phyloP scores from a whole-genome alignment of 2,888 invertebrate genomes.

The Euplagia quadripunctaria region DNA sequence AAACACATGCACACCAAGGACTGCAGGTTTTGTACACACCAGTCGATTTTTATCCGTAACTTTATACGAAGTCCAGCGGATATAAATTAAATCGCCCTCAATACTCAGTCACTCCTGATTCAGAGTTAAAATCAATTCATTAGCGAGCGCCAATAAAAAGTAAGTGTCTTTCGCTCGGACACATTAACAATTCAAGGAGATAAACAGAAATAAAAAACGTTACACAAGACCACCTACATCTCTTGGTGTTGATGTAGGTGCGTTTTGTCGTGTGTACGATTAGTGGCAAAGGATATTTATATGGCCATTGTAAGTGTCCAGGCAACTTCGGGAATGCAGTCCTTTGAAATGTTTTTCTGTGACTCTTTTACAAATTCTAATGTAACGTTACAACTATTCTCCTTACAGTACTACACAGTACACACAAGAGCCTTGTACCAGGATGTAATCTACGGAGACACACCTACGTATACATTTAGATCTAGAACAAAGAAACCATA shows the following conservation, averaged over 20 bases:
- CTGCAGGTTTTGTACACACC: conserved; percentile 15
- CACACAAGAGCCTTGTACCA: background rate
- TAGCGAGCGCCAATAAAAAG: conserved; percentile 60
- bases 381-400: background rate
- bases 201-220: conserved; percentile 52
- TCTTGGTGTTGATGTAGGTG: conserved; percentile 50
- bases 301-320: conserved; percentile 19
- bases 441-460: background rate
- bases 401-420: background rate
- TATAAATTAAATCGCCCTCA: conserved; percentile 51
- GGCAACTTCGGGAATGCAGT: background rate
- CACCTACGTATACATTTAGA: background rate
- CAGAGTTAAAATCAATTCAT: conserved; percentile 67
- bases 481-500: background rate
- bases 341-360: background rate
- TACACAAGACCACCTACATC: conserved; percentile 56
- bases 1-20: conserved; percentile 10
- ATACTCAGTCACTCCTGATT: conserved; percentile 55
- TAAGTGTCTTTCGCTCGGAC: conserved; percentile 54
- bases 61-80: conserved; percentile 38
- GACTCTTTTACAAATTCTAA: background rate
- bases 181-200: conserved; percentile 71
- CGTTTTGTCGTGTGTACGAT: conserved; percentile 52
- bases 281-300: conserved; percentile 34
- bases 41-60: conserved; percentile 44